Evolutionary conservation across 2,888 invertebrate genomes (phyloP).

Genomic region (Tetramorium bicarinatum): DNA sequence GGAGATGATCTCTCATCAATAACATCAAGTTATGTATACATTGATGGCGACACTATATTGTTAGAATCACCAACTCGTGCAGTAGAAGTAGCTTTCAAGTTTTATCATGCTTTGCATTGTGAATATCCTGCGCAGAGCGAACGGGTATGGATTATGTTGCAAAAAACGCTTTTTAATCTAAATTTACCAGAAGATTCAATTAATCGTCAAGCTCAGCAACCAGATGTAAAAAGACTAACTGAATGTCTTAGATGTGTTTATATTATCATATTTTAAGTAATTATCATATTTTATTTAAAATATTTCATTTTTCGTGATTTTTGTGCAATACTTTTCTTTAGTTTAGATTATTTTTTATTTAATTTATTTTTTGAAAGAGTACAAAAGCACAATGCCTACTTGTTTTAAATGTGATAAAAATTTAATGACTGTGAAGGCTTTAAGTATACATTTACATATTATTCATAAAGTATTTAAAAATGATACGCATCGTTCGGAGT

Average conservation of each 20-base stretch:
- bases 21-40: constrained; percentile 25
- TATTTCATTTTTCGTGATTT: constrained; percentile 3
- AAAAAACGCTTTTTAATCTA: constrained; percentile 25
- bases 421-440: constrained; percentile 8
- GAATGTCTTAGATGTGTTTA: constrained; percentile 4
- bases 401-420: constrained; percentile 17
- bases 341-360: not conserved
- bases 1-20: not conserved
- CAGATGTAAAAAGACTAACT: constrained; percentile 14
- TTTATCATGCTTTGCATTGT: constrained; percentile 39
- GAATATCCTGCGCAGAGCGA: constrained; percentile 13
- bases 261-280: too few relatives aligned
- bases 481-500: not conserved
- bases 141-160: constrained; percentile 23
- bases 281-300: not conserved
- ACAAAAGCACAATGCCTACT: constrained; percentile 9
- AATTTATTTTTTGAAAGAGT: not conserved
- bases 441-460: constrained; percentile 16
- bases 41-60: not conserved
- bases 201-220: constrained; percentile 18
- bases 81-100: constrained; percentile 25
- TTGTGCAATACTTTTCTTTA: constrained; percentile 6
- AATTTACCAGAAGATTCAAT: constrained; percentile 29
- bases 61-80: constrained; percentile 17
- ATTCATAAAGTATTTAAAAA: constrained; percentile 8